Conservation (phyloP, 2,888 invertebrate species). For the Phaonia tiefii region DNA sequence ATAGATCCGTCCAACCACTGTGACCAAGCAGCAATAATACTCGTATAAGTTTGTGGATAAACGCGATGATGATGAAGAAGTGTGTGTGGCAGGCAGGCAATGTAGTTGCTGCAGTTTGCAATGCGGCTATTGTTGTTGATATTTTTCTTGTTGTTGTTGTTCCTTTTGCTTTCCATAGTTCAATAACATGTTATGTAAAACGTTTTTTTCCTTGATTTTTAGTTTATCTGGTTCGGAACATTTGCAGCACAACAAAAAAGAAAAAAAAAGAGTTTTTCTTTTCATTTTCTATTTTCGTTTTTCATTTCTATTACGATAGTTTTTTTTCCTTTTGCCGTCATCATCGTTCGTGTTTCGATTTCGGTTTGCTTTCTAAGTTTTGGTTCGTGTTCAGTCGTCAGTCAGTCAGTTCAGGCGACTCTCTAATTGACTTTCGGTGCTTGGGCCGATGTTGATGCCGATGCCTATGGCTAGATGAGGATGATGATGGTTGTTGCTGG, state of each 20-base stretch:
- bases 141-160: constrained; percentile 61
- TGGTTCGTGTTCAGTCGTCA: constrained; percentile 19
- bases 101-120: constrained; percentile 45
- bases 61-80: constrained; percentile 23
- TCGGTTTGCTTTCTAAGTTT: constrained; percentile 13
- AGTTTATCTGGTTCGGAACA: constrained; percentile 69
- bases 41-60: no score
- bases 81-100: constrained; percentile 39
- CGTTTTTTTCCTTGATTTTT: constrained; percentile 73
- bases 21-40: constrained; percentile 30
- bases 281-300: constrained; percentile 66
- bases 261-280: constrained; percentile 49
- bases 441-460: background rate
- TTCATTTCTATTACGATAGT: constrained; percentile 32
- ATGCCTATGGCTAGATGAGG: background rate
- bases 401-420: background rate
- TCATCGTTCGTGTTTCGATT: constrained; percentile 25
- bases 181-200: constrained; percentile 80
- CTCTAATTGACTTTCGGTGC: constrained; percentile 21
- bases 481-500: background rate
- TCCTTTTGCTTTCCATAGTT: constrained; percentile 74
- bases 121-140: constrained; percentile 62
- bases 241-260: constrained; percentile 5
- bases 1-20: constrained; percentile 38
- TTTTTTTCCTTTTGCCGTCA: constrained; percentile 2